These are phyloP conservation scores for Echinops telfairi DNA, from an alignment of 2,113 vertebrate genomes.

Conservation along the genomic window DNA sequence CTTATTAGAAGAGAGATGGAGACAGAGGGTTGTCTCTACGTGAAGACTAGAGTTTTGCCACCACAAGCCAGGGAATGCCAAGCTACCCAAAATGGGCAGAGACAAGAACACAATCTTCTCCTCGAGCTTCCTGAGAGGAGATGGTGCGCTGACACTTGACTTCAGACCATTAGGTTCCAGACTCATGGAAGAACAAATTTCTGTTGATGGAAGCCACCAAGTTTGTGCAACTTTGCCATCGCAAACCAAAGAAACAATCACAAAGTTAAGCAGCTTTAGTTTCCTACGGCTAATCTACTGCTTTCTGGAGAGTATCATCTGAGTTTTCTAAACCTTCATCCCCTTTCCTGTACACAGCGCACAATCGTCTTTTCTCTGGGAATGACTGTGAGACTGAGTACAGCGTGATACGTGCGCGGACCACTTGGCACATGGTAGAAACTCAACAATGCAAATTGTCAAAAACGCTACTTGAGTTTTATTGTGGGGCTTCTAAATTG, in stretches of 20 bases:
- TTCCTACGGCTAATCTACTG: background rate
- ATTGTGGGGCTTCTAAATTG: constrained; percentile 8
- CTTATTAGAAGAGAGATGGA: background rate
- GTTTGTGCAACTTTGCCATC: background rate
- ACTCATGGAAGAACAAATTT: background rate
- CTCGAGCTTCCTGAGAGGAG: background rate
- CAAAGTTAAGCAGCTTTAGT: background rate
- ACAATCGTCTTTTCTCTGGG: constrained; percentile 27
- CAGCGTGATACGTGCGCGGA: constrained; percentile 12
- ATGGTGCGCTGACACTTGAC: background rate
- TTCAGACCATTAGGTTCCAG: background rate
- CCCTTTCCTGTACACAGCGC: background rate
- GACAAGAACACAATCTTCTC: background rate
- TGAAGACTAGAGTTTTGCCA: background rate
- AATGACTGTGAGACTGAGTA: constrained; percentile 20
- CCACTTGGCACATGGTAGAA: constrained; percentile 7
- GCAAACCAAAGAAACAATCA: background rate
- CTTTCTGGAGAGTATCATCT: background rate
- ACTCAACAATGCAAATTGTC: constrained; percentile 59
- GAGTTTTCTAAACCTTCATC: background rate
- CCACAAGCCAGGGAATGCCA: background rate
- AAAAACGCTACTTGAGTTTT: background rate
- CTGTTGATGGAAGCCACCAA: background rate
- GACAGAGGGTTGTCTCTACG: background rate
- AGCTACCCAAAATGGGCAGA: background rate